phyloP scores from a whole-genome alignment of 2,113 vertebrate species.

The Phodopus roborovskii region DNA sequence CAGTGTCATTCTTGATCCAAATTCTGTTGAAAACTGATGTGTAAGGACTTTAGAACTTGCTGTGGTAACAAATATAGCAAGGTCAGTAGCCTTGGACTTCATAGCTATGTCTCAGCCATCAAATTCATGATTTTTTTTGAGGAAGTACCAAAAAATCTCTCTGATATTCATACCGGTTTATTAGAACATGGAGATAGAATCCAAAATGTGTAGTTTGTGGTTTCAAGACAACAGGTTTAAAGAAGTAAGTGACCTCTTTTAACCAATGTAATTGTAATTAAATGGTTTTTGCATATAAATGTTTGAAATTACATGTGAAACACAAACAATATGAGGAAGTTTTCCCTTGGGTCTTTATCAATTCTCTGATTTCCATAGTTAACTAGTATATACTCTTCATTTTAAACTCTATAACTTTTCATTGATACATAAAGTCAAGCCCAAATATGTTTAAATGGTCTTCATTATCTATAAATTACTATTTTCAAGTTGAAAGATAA shows the following conservation, averaged over 20 bases:
- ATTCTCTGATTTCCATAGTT: not conserved
- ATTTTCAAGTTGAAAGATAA: not conserved
- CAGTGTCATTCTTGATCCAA: not conserved
- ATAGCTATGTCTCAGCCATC: not conserved
- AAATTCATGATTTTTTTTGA: not conserved
- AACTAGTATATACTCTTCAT: not conserved
- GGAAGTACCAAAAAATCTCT: not conserved
- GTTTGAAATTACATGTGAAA: slow-evolving; percentile 2
- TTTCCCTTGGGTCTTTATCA: not conserved
- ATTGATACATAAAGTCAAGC: not conserved
- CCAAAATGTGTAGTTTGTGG: not conserved
- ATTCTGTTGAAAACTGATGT: not conserved
- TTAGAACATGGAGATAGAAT: not conserved
- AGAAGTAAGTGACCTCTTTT: not conserved
- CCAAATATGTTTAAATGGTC: not conserved
- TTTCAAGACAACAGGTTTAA: not conserved
- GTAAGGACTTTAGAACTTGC: not conserved
- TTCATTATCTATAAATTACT: not conserved
- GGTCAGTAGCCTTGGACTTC: not conserved
- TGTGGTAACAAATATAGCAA: not conserved
- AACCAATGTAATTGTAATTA: not conserved
- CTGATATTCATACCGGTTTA: not conserved
- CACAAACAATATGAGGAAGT: not conserved
- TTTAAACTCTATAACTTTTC: not conserved
- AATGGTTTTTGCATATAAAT: not conserved